These are phyloP conservation scores for Chorisops tibialis DNA, from an alignment of 2,888 invertebrate species.

Conservation along the genomic window DNA sequence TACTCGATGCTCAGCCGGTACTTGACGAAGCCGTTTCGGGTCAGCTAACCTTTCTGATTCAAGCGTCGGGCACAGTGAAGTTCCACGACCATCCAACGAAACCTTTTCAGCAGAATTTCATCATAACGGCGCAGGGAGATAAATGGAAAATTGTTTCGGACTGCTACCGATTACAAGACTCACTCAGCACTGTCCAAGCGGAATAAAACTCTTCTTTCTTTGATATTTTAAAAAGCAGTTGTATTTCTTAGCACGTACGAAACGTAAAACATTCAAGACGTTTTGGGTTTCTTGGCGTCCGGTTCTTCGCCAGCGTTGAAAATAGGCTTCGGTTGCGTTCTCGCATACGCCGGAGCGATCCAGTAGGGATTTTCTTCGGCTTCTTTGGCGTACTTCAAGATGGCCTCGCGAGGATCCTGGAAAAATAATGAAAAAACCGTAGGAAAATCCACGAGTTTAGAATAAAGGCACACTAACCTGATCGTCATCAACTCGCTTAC, in stretches of 20 bases:
- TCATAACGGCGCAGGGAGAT: slow-evolving; percentile 81
- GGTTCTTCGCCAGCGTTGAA: slow-evolving; percentile 55
- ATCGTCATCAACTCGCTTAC: slow-evolving; percentile 87
- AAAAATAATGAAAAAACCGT: neutral
- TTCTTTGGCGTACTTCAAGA: slow-evolving; percentile 89
- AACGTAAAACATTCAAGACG: slow-evolving; percentile 35
- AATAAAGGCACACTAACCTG: slow-evolving; percentile 54
- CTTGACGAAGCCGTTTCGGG: slow-evolving; percentile 70
- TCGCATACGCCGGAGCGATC: slow-evolving; percentile 88
- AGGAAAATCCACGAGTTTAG: neutral
- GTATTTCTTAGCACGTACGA: neutral
- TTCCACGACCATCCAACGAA: slow-evolving; percentile 62
- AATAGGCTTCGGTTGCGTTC: slow-evolving; percentile 82
- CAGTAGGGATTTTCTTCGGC: slow-evolving; percentile 96
- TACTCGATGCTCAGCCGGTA: slow-evolving; percentile 86
- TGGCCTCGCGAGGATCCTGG: slow-evolving; percentile 87
- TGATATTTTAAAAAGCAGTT: no score
- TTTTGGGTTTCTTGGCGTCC: slow-evolving; percentile 47
- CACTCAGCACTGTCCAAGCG: slow-evolving; percentile 36
- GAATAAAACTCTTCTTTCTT: slow-evolving; percentile 14
- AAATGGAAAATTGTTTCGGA: slow-evolving; percentile 95
- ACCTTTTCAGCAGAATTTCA: slow-evolving; percentile 80
- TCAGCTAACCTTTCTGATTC: slow-evolving; percentile 78
- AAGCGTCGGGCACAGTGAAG: slow-evolving; percentile 77
- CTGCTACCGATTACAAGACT: slow-evolving; percentile 75